Base-by-base conservation (phyloP, 2,797 vertebrate species). In the Clarias pachynema region DNA sequence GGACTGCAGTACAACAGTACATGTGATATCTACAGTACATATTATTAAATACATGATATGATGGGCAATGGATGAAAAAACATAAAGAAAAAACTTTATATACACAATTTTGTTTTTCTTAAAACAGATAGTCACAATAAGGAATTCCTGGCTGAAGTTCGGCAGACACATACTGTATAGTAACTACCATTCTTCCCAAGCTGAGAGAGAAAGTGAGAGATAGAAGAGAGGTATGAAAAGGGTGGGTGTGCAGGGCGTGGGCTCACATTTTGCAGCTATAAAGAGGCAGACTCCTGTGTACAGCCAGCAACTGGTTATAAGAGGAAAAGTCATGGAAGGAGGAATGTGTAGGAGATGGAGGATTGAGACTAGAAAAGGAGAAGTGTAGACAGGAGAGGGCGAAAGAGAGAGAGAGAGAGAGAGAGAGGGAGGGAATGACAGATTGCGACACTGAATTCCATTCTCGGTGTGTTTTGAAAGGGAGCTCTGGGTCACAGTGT, bases 391-490 rank as follows among this genome's bases (percentile, higher is more conserved):
- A 57, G 60, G 70, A 81, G 14, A 86, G 53, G 31, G 60, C 69
- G 59, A 68, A 22, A 66, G 68, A 44, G 34, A 70, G 65, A 69
- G 63, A 59, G 74, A 70, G 83, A 62, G 65, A 15, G 65, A n/a
- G 68, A 44, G 34, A 31, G 77, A 44, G 68, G 6, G 79, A 65
- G 84, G 20, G 84, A 75, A 70, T 37, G 79, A 82, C 29, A 74
- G 59, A 79, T 83, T 74, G 85, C 44, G 72, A 14, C 49, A 37
- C 85, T 85, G 83, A 75, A 77, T 86, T 85, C 87, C 75, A 81
- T 84, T 87, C 88, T 84, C 85, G 22, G 80, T 69, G 79, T 73
- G 82, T 79, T 87, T 82, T 66, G 66, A 88, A 66, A 74, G 66
- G 74, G 83, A 81, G 86, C 81, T 78, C 79, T 68, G 72, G 79